Percentiles rank a stretch among this genome's conserved stretches.
phyloP scores from a whole-genome alignment of 2,113 vertebrate genomes.

The Onychorhynchus coronatus region DNA sequence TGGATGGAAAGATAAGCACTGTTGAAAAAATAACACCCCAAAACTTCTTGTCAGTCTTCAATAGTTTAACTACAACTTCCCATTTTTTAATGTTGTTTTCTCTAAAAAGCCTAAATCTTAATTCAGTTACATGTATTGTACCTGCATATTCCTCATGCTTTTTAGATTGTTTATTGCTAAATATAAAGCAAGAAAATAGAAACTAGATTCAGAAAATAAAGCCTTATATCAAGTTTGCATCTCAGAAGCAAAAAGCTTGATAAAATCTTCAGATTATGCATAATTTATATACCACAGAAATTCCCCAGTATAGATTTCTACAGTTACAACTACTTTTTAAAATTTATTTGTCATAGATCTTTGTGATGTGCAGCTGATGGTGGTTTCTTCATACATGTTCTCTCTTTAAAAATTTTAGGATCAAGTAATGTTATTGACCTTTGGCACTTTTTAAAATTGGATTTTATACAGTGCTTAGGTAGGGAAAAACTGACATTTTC shows the following conservation, averaged over 20 bases:
- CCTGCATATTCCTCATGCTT: not conserved
- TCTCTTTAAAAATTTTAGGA: not conserved
- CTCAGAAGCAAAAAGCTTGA: not conserved
- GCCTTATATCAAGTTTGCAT: not conserved
- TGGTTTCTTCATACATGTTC: not conserved
- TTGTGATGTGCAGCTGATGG: not conserved
- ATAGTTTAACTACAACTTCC: no score
- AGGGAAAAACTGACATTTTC: not conserved
- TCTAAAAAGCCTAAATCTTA: not conserved
- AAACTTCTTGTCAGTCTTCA: not conserved
- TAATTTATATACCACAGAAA: not conserved
- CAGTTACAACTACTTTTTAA: not conserved
- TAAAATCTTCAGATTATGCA: not conserved
- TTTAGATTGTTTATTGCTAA: not conserved
- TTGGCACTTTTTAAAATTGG: not conserved
- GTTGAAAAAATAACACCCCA: not conserved
- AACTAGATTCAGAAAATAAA: not conserved
- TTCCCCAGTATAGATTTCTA: not conserved
- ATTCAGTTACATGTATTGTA: not conserved
- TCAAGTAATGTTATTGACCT: not conserved
- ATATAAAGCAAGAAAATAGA: not conserved
- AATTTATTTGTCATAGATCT: not conserved
- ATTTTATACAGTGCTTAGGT: not conserved
- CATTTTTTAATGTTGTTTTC: not conserved
- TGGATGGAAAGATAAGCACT: not conserved